Evolutionary conservation across 1,140 invertebrate genomes (phyloP).

Genomic region (Drosophila nigromelanica): DNA sequence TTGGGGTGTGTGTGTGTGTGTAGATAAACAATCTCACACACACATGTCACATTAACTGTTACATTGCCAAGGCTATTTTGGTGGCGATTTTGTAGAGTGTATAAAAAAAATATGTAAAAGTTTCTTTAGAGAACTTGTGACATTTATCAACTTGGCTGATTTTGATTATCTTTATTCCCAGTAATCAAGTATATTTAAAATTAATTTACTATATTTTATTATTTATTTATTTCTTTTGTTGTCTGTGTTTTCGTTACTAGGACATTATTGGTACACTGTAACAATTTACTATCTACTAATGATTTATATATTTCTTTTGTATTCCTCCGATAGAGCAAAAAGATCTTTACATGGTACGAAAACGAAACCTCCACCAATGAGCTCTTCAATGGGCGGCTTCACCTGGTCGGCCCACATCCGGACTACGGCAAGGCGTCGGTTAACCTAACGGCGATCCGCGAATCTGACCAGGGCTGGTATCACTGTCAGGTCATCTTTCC

Average conservation of each 20-base stretch:
- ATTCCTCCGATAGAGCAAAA: slow-evolving; percentile 85
- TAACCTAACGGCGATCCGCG: slow-evolving; percentile 94
- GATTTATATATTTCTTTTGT: neutral
- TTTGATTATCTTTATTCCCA: too few relatives aligned
- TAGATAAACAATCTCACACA: slow-evolving; percentile 8
- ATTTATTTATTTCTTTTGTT: neutral
- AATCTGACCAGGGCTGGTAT: slow-evolving; percentile 95
- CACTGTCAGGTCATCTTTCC: slow-evolving; percentile 95
- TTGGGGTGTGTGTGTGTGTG: neutral
- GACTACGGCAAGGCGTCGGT: slow-evolving; percentile 91
- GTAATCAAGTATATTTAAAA: too few relatives aligned
- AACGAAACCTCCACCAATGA: slow-evolving; percentile 88
- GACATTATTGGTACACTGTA: too few relatives aligned
- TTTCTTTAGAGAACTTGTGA: too few relatives aligned
- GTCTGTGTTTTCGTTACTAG: too few relatives aligned
- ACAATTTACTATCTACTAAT: slow-evolving; percentile 43
- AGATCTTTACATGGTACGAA: slow-evolving; percentile 92
- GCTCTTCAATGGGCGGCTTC: slow-evolving; percentile 90
- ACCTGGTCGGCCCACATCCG: slow-evolving; percentile 85
- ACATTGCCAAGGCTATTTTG: slow-evolving; percentile 23
- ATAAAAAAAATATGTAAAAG: too few relatives aligned
- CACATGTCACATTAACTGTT: slow-evolving; percentile 28
- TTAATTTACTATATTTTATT: too few relatives aligned
- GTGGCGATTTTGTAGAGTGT: too few relatives aligned
- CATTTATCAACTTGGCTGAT: too few relatives aligned